Conservation (phyloP, 2,113 vertebrate genomes). For the Hucho hucho region DNA sequence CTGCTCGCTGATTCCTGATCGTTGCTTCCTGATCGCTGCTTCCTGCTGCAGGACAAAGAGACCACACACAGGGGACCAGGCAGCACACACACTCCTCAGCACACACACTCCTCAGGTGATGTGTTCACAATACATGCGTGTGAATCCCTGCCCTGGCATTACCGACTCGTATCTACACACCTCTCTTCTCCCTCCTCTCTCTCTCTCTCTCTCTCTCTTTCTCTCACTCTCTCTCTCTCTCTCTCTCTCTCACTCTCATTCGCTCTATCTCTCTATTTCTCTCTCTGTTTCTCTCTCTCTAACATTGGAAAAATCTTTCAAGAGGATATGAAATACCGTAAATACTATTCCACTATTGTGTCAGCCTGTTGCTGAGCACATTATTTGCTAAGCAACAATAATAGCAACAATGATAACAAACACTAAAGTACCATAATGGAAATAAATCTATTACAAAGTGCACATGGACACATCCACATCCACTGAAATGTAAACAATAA, state of each 20-base stretch:
- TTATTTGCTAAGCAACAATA: conserved; percentile 45
- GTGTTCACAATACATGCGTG: conserved; percentile 39
- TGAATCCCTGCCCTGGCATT: conserved; percentile 51
- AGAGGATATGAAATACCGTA: conserved; percentile 41
- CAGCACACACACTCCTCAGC: conserved; percentile 4
- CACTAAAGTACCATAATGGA: conserved; percentile 28
- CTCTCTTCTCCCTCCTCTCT: not conserved
- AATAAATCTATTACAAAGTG: conserved; percentile 26
- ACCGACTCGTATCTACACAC: conserved; percentile 30
- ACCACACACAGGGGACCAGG: conserved; percentile 27
- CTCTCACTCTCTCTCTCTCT: not conserved
- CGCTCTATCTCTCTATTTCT: not conserved
- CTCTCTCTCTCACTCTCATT: not conserved
- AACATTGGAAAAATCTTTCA: conserved; percentile 22
- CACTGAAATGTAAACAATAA: conserved; percentile 36
- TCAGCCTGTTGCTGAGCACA: conserved; percentile 6
- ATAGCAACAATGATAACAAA: conserved; percentile 12
- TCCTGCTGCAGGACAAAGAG: conserved; percentile 57
- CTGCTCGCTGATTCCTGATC: conserved; percentile 25
- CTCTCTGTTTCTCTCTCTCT: not conserved
- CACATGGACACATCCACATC: conserved; percentile 12
- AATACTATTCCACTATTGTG: conserved; percentile 35
- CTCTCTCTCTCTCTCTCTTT: not conserved
- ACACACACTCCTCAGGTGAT: conserved; percentile 9
- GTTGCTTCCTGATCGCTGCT: conserved; percentile 22